Evolutionary conservation across 2,113 vertebrate species (phyloP).

Genomic region (Larimichthys polyactis): DNA sequence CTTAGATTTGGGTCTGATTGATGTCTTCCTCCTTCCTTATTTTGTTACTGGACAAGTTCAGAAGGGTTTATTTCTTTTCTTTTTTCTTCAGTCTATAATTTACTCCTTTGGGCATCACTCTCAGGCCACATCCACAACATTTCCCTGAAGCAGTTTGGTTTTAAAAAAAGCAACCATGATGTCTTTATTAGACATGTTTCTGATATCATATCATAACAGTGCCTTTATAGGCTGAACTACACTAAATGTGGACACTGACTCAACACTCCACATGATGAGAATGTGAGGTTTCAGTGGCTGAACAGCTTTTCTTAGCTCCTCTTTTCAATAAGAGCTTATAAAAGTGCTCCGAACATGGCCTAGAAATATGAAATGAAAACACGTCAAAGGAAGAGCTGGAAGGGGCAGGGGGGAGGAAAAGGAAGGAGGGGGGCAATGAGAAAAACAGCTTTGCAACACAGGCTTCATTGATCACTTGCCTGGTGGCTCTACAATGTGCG

Average conservation of each 20-base stretch:
- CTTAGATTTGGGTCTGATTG: neutral
- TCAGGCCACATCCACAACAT: neutral
- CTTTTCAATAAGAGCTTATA: constrained; percentile 10
- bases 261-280: neutral
- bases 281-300: neutral
- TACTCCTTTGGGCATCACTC: neutral
- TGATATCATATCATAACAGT: neutral
- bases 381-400: constrained; percentile 36
- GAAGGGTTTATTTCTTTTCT: neutral
- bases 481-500: constrained; percentile 27
- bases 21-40: neutral
- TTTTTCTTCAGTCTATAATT: neutral
- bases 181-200: neutral
- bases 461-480: constrained; percentile 71
- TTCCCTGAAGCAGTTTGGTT: neutral
- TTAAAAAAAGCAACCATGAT: neutral
- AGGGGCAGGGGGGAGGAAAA: neutral
- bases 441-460: constrained; percentile 74
- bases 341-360: constrained; percentile 47
- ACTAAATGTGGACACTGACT: constrained; percentile 11
- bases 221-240: neutral
- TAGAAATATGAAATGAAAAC: constrained; percentile 70
- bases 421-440: constrained; percentile 18
- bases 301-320: constrained; percentile 14
- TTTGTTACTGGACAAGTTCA: neutral